These are phyloP conservation scores for Disparrhopalites patrizii DNA, from an alignment of 2,888 invertebrate genomes.

Conservation along the genomic window DNA sequence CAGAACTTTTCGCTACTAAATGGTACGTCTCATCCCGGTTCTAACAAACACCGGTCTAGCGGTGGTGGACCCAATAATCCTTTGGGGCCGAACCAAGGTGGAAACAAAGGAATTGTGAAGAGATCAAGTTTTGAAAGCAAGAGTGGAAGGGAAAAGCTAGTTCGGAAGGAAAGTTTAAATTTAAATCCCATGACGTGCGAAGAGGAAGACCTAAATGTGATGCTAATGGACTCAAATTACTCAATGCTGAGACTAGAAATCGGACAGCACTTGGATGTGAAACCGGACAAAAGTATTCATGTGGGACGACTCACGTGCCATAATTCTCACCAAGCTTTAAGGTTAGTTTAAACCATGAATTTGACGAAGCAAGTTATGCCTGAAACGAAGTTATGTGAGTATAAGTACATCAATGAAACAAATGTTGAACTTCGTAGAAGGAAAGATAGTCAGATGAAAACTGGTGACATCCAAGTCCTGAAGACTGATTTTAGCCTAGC, in stretches of 20 bases:
- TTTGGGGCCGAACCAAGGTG: neutral
- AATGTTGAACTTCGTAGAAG: constrained; percentile 50
- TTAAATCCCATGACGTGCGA: constrained; percentile 51
- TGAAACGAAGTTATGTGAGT: too few species aligned
- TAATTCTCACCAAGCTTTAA: constrained; percentile 55
- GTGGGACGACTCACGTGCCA: constrained; percentile 70
- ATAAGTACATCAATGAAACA: too few species aligned
- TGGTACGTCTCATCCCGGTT: neutral
- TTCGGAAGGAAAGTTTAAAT: constrained; percentile 39
- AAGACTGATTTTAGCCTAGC: constrained; percentile 64
- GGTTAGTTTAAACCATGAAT: too few species aligned
- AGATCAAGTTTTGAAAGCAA: constrained; percentile 23
- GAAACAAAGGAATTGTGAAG: constrained; percentile 9
- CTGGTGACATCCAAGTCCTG: constrained; percentile 63
- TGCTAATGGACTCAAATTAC: constrained; percentile 51
- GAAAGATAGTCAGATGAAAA: constrained; percentile 58
- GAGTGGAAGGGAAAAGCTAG: constrained; percentile 25
- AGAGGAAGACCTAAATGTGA: constrained; percentile 60
- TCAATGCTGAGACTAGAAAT: constrained; percentile 58
- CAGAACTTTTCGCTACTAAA: neutral
- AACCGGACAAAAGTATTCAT: constrained; percentile 74
- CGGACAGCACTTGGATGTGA: constrained; percentile 68
- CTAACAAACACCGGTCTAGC: constrained; percentile 50
- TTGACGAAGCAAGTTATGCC: too few species aligned
- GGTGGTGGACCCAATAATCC: constrained; percentile 49